These are phyloP conservation scores for Motacilla tschutschensis DNA, from an alignment of 2,113 vertebrate genomes.

Conservation along the genomic window DNA sequence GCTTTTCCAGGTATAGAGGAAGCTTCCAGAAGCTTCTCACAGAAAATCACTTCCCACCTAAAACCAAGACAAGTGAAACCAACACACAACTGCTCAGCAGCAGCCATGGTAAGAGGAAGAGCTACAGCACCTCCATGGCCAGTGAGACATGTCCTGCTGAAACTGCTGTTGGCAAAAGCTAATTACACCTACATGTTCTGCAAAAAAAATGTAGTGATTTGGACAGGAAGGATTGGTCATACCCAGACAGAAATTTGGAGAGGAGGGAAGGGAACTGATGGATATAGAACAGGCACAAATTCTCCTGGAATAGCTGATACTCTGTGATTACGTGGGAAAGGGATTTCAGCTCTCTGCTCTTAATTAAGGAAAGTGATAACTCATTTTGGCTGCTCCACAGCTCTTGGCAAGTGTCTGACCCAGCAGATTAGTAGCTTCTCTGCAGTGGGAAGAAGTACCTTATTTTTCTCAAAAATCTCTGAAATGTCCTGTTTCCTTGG, in stretches of 20 bases:
- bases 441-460: not conserved
- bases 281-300: not conserved
- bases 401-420: not conserved
- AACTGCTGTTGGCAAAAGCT: not conserved
- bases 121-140: not conserved
- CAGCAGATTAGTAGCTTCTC: not conserved
- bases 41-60: not conserved
- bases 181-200: not conserved
- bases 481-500: not conserved
- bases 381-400: not conserved
- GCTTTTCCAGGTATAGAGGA: not conserved
- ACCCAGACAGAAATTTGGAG: not conserved
- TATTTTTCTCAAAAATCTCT: not conserved
- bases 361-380: conserved; percentile 3
- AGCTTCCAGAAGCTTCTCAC: not conserved
- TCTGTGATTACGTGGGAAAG: not conserved
- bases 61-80: not conserved
- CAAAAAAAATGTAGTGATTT: not conserved
- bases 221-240: not conserved
- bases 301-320: not conserved
- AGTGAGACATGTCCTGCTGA: not conserved
- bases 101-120: not conserved
- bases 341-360: conserved; percentile 16
- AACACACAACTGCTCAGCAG: not conserved
- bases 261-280: not conserved